These are phyloP conservation scores for Melanotus villosus DNA, from an alignment of 2,888 invertebrate genomes.

Conservation along the genomic window DNA sequence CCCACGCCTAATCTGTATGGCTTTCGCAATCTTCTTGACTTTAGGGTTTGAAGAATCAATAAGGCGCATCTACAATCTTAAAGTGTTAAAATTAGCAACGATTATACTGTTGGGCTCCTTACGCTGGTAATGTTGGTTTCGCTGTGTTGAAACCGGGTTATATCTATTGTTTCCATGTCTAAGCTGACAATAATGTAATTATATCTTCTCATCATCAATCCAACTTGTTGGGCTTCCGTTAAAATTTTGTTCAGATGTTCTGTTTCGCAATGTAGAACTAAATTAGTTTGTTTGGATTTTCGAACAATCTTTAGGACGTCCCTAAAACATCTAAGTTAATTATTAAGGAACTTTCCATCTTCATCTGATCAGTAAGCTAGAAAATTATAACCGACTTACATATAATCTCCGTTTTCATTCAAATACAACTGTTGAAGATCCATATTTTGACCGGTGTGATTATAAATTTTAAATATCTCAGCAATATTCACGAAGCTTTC, in stretches of 20 bases:
- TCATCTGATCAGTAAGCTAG: not conserved
- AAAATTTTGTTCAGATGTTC: slow-evolving; percentile 70
- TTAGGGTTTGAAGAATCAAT: slow-evolving; percentile 71
- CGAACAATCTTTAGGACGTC: slow-evolving; percentile 20
- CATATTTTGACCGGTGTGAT: slow-evolving; percentile 62
- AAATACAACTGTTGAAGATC: slow-evolving; percentile 67
- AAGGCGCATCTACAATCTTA: slow-evolving; percentile 65
- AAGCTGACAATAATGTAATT: slow-evolving; percentile 73
- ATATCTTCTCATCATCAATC: slow-evolving; percentile 72
- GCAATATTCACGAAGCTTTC: slow-evolving; percentile 72
- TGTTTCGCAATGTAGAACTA: slow-evolving; percentile 71
- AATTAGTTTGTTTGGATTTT: slow-evolving; percentile 68
- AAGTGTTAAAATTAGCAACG: not conserved
- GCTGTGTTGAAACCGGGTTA: slow-evolving; percentile 71
- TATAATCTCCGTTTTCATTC: slow-evolving; percentile 67
- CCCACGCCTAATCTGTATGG: slow-evolving; percentile 11
- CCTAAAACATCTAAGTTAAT: slow-evolving; percentile 21
- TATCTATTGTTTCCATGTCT: slow-evolving; percentile 73
- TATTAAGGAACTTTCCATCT: too few relatives aligned
- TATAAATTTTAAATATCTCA: slow-evolving; percentile 70
- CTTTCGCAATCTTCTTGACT: not conserved
- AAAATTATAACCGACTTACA: slow-evolving; percentile 63
- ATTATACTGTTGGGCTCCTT: slow-evolving; percentile 35
- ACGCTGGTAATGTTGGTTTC: slow-evolving; percentile 75
- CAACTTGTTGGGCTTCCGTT: slow-evolving; percentile 74